Percentiles rank a stretch among this genome's conserved stretches.
Conservation (phyloP, 2,113 vertebrate genomes). For the Pterophyllum scalare region DNA sequence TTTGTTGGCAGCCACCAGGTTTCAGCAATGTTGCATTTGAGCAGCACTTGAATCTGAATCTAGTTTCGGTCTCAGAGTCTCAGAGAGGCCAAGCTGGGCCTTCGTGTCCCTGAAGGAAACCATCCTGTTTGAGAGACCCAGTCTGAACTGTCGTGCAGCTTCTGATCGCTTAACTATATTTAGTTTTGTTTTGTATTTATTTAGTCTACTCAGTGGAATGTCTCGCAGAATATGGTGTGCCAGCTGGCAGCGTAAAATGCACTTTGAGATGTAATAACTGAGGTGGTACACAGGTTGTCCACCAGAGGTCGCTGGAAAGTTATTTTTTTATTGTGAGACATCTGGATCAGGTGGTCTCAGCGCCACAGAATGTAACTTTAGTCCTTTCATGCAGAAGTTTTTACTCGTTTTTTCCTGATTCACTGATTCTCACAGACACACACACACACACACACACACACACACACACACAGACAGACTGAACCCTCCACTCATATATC, state of each 20-base stretch:
- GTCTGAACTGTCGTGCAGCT: neutral
- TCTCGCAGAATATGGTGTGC: neutral
- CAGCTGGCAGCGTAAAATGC: neutral
- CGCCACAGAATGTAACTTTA: neutral
- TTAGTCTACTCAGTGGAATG: neutral
- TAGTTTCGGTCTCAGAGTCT: neutral
- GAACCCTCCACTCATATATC: neutral
- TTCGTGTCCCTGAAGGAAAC: neutral
- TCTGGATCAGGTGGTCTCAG: neutral
- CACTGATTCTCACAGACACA: neutral
- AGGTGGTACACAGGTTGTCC: neutral
- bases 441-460: too few species aligned
- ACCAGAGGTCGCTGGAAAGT: neutral
- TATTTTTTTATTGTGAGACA: neutral
- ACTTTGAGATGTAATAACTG: neutral
- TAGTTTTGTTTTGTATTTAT: neutral
- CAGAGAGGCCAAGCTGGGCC: fast-evolving
- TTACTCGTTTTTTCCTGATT: neutral
- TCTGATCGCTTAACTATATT: neutral
- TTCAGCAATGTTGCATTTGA: neutral
- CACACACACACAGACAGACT: too few species aligned
- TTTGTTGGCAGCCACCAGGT: neutral
- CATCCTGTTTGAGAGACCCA: neutral
- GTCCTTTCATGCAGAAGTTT: neutral
- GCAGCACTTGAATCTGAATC: neutral